These are phyloP conservation scores for Lycophotia porphyrea DNA, from an alignment of 2,888 invertebrate genomes.

Conservation along the genomic window DNA sequence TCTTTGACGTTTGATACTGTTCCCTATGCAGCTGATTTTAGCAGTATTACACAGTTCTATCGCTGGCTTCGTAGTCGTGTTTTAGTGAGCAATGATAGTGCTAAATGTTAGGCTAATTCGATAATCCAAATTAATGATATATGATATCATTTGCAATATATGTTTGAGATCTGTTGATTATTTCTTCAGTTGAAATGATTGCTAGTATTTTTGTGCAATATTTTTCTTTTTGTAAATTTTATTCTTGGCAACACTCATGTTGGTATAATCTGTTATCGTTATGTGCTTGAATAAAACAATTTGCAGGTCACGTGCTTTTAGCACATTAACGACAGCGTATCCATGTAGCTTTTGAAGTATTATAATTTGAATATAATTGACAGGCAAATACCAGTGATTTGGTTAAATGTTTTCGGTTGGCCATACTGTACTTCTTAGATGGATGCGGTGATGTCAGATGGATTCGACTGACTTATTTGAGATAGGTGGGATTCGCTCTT, in stretches of 20 bases:
- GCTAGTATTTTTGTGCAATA: conserved; percentile 82
- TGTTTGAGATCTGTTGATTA: conserved; percentile 77
- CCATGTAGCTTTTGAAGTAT: conserved; percentile 51
- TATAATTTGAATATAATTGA: conserved; percentile 54
- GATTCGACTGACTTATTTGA: conserved; percentile 81
- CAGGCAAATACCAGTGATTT: conserved; percentile 65
- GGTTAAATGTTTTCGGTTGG: conserved; percentile 69
- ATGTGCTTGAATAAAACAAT: conserved; percentile 20
- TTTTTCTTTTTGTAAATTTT: conserved; percentile 66
- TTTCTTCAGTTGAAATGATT: conserved; percentile 69
- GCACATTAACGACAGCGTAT: conserved; percentile 28
- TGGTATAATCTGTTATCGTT: conserved; percentile 55
- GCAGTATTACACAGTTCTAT: conserved; percentile 33
- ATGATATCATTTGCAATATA: conserved; percentile 84
- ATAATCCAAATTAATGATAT: conserved; percentile 83
- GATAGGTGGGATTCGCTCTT: conserved; percentile 74
- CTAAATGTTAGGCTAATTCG: conserved; percentile 66
- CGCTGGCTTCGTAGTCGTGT: conserved; percentile 51
- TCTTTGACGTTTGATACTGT: conserved; percentile 1
- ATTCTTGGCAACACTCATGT: conserved; percentile 66
- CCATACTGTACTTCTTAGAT: conserved; percentile 74
- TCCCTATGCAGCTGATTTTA: conserved; percentile 46
- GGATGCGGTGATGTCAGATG: conserved; percentile 78
- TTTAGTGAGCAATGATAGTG: conserved; percentile 59
- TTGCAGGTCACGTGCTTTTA: conserved; percentile 8